Conservation (phyloP, 2,113 vertebrate species). For the Oryctolagus cuniculus region DNA sequence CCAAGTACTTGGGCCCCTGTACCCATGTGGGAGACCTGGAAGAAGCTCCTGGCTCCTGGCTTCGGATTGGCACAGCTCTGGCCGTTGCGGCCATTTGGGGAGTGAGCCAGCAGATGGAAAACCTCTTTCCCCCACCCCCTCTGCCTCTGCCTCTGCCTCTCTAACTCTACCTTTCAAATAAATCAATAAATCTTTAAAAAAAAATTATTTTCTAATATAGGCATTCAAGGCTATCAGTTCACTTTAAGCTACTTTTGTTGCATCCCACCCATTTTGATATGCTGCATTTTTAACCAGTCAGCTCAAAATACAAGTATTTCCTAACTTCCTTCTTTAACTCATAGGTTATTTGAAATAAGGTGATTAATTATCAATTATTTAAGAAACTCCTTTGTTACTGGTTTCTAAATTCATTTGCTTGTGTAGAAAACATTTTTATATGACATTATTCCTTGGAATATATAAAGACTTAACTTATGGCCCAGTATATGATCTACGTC, state of each 20-base stretch:
- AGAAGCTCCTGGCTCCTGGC: too few species aligned
- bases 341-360: not conserved
- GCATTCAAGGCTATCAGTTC: not conserved
- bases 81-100: too few species aligned
- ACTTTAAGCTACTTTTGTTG: not conserved
- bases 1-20: too few species aligned
- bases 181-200: too few species aligned
- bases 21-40: too few species aligned
- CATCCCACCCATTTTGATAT: not conserved
- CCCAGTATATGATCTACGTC: not conserved
- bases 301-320: slow-evolving; percentile 13
- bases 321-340: slow-evolving; percentile 5
- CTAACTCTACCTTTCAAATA: too few species aligned
- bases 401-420: slow-evolving; percentile 5
- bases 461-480: not conserved
- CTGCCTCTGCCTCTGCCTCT: too few species aligned
- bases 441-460: slow-evolving; percentile 1
- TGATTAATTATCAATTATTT: slow-evolving; percentile 37
- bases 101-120: too few species aligned
- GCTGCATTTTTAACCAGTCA: not conserved
- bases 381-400: not conserved
- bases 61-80: too few species aligned
- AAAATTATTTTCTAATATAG: slow-evolving; percentile 17
- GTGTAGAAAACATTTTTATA: not conserved
- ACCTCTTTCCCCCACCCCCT: too few species aligned